A percentile compares a stretch with the other conserved stretches of the same genome.
phyloP scores from a whole-genome alignment of 2,888 invertebrate genomes.

The Cacoxenus indagator region DNA sequence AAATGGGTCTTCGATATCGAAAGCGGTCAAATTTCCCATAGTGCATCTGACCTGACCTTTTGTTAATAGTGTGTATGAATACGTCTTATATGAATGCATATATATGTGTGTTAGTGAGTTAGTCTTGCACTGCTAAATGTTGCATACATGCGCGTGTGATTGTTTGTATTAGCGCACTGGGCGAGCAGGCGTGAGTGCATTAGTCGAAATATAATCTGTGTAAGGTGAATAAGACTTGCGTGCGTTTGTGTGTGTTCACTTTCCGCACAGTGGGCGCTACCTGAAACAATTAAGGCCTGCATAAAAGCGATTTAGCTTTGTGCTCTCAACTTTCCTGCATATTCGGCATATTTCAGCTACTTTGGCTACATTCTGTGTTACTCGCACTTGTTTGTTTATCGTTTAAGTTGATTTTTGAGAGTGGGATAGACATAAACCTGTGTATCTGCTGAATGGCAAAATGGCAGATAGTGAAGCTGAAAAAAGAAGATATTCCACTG shows the following conservation, averaged over 20 bases:
- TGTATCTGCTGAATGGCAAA: neutral
- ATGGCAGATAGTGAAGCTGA: neutral
- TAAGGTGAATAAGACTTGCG: neutral
- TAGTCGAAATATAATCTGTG: slow-evolving; percentile 32
- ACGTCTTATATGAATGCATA: slow-evolving; percentile 10
- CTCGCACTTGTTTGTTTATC: slow-evolving; percentile 7
- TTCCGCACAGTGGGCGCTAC: neutral
- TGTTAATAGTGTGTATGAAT: slow-evolving; percentile 32
- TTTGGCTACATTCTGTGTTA: neutral
- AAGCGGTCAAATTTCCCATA: slow-evolving; percentile 15
- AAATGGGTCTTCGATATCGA: too few species aligned
- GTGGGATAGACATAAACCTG: too few species aligned
- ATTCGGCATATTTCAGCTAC: neutral
- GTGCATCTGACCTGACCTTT: slow-evolving; percentile 40
- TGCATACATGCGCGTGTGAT: neutral
- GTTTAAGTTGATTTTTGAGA: too few species aligned
- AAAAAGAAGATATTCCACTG: too few species aligned
- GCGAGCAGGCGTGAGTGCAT: slow-evolving; percentile 45
- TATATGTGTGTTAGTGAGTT: slow-evolving; percentile 2
- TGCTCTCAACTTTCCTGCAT: slow-evolving; percentile 4
- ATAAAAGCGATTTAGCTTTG: neutral
- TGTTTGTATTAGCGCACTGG: neutral
- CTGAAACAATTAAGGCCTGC: neutral
- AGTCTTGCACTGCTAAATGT: neutral
- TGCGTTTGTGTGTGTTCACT: neutral